These are phyloP conservation scores for Morpho helenor DNA, from an alignment of 2,888 invertebrate species.

Conservation along the genomic window DNA sequence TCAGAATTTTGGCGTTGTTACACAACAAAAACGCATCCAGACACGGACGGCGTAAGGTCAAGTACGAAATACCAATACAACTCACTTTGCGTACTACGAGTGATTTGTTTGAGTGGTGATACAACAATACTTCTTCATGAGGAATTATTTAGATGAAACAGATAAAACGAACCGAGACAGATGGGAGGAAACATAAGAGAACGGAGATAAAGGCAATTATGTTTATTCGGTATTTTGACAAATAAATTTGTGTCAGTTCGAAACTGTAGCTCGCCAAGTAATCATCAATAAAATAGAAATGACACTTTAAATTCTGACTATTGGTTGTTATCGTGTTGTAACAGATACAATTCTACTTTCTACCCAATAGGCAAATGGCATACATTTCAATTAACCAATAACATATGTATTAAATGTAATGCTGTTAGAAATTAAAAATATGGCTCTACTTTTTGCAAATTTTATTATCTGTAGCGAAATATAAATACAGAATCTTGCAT, in stretches of 20 bases:
- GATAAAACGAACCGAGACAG: slow-evolving; percentile 49
- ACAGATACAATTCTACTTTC: neutral
- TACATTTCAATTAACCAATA: neutral
- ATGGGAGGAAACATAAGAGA: slow-evolving; percentile 60
- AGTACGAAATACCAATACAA: slow-evolving; percentile 49
- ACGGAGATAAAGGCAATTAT: slow-evolving; percentile 54
- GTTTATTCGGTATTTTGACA: slow-evolving; percentile 73
- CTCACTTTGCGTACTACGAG: slow-evolving; percentile 34
- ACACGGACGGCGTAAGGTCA: slow-evolving; percentile 67
- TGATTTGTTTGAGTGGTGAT: slow-evolving; percentile 9
- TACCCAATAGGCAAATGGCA: slow-evolving; percentile 19
- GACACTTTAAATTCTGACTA: neutral
- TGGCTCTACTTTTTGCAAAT: neutral
- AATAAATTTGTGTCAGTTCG: slow-evolving; percentile 57
- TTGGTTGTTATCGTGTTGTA: slow-evolving; percentile 8
- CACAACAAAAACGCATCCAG: slow-evolving; percentile 62
- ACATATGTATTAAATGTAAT: neutral
- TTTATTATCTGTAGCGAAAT: no score
- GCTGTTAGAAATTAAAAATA: neutral
- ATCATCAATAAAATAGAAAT: slow-evolving; percentile 11
- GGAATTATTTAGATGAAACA: slow-evolving; percentile 34
- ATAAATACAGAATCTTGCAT: no score
- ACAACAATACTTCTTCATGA: slow-evolving; percentile 7
- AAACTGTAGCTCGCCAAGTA: slow-evolving; percentile 29
- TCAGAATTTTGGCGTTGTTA: slow-evolving; percentile 68